Evolutionary conservation across 2,888 invertebrate species (phyloP).

Genomic region (Mythimna loreyi): DNA sequence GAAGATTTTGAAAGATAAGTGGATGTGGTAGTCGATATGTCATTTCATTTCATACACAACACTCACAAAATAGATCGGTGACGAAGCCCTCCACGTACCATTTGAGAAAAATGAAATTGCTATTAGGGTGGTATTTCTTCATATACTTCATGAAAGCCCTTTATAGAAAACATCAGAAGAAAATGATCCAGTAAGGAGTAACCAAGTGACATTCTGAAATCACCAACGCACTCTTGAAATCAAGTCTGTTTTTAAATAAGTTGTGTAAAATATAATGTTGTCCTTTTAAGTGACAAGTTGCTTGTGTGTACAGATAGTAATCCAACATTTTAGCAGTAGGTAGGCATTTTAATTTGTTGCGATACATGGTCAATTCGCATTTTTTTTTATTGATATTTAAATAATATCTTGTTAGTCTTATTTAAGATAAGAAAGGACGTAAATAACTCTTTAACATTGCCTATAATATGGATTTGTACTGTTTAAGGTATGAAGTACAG

Average conservation of each 20-base stretch:
- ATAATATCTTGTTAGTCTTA: not conserved
- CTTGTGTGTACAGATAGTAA: slow-evolving; percentile 3
- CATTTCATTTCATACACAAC: slow-evolving; percentile 89
- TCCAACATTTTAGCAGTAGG: slow-evolving; percentile 14
- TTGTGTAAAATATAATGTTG: slow-evolving; percentile 7
- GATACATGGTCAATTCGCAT: not conserved
- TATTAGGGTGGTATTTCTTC: slow-evolving; percentile 82
- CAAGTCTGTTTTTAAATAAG: slow-evolving; percentile 13
- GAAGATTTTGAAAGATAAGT: slow-evolving; percentile 2
- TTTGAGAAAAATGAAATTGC: slow-evolving; percentile 89
- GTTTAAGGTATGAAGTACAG: not conserved
- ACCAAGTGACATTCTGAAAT: slow-evolving; percentile 1
- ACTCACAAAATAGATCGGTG: slow-evolving; percentile 89
- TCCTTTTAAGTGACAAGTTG: not conserved
- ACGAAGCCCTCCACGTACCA: slow-evolving; percentile 83
- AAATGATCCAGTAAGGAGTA: slow-evolving; percentile 38
- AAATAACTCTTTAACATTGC: not conserved
- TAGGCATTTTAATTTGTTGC: slow-evolving; percentile 15
- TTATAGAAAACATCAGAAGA: slow-evolving; percentile 54
- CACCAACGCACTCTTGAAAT: slow-evolving; percentile 8
- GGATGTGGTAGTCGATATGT: slow-evolving; percentile 76
- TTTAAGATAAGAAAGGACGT: too few species aligned
- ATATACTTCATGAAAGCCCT: slow-evolving; percentile 77
- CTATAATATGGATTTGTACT: not conserved
- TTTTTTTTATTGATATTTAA: not conserved